Evolutionary conservation across 2,797 vertebrate genomes (phyloP).

Genomic region (Macropodus opercularis): DNA sequence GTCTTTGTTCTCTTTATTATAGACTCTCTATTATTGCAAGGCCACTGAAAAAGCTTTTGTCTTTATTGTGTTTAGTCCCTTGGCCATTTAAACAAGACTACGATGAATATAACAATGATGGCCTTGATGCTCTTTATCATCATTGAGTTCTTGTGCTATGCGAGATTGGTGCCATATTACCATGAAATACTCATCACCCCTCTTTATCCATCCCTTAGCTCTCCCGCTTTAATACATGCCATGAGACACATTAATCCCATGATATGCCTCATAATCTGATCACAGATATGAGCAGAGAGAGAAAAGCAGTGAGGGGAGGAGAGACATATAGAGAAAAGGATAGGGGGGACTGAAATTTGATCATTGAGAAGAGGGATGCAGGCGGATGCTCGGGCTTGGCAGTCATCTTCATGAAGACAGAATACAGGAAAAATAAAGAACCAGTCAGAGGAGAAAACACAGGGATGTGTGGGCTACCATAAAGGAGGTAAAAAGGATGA

Average conservation of each 20-base stretch:
- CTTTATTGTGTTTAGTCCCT: slow-evolving; percentile 48
- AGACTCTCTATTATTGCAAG: slow-evolving; percentile 29
- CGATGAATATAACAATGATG: slow-evolving; percentile 45
- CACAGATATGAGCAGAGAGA: slow-evolving; percentile 64
- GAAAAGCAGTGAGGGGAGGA: slow-evolving; percentile 14
- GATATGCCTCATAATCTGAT: slow-evolving; percentile 76
- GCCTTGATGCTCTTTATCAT: slow-evolving; percentile 69
- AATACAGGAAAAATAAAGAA: slow-evolving; percentile 5
- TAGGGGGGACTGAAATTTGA: slow-evolving; percentile 37
- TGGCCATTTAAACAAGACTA: slow-evolving; percentile 43
- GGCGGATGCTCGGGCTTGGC: slow-evolving; percentile 18
- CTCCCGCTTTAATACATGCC: slow-evolving; percentile 58
- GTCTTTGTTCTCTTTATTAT: slow-evolving; percentile 29
- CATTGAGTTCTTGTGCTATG: slow-evolving; percentile 38
- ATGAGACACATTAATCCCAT: slow-evolving; percentile 66
- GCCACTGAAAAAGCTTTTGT: slow-evolving; percentile 23
- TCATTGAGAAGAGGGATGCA: slow-evolving; percentile 37
- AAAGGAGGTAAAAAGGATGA: slow-evolving; percentile 28
- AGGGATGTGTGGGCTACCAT: slow-evolving; percentile 27
- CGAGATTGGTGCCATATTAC: slow-evolving; percentile 48
- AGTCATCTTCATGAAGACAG: slow-evolving; percentile 12
- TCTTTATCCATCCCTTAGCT: slow-evolving; percentile 34
- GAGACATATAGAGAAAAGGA: slow-evolving; percentile 6
- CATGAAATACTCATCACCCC: slow-evolving; percentile 65
- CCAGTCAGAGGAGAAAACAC: slow-evolving; percentile 7